Conservation (phyloP, 2,797 vertebrate species). For the Labeo calbasu region DNA sequence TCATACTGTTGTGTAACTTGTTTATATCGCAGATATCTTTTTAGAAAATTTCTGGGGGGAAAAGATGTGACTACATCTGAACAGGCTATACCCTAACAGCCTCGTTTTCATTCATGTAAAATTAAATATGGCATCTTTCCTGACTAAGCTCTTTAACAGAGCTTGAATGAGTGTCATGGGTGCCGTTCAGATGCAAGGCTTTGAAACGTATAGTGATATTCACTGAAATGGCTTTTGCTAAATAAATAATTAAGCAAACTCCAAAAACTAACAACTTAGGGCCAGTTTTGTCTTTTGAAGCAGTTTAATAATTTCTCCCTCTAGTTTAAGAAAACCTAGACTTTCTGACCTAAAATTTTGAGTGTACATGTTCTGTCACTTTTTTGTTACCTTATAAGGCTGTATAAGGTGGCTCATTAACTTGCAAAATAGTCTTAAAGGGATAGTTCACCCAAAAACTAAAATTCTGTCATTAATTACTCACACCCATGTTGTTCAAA, state of each 20-base stretch:
- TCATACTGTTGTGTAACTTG: neutral
- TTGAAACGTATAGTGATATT: neutral
- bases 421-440: neutral
- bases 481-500: neutral
- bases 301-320: neutral
- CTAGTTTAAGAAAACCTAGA: neutral
- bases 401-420: no score
- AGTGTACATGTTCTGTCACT: neutral
- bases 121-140: constrained; percentile 9
- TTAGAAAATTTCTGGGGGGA: neutral
- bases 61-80: neutral
- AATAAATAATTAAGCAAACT: neutral
- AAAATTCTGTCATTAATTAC: neutral
- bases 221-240: neutral
- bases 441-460: neutral
- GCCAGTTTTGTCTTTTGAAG: neutral
- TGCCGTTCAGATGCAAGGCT: neutral
- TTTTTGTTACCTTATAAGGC: neutral
- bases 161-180: constrained; percentile 9
- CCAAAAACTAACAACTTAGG: neutral
- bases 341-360: neutral
- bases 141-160: neutral
- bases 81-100: neutral
- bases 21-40: neutral
- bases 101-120: constrained; percentile 6